Conservation (phyloP, 2,113 vertebrate species). For the Rousettus leschenaultii region DNA sequence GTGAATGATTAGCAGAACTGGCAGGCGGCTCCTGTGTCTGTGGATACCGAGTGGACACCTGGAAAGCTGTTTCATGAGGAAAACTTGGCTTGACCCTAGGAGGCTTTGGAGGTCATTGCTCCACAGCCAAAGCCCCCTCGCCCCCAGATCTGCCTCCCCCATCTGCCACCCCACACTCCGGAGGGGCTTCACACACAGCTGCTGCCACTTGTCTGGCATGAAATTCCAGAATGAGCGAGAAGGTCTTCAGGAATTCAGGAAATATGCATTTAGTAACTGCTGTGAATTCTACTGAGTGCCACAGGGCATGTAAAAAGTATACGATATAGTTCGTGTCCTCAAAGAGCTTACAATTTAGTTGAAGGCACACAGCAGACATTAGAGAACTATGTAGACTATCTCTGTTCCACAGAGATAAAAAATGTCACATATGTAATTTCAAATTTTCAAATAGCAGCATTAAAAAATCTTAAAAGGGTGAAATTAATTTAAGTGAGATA, state of each 20-base stretch:
- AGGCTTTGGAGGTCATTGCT: background rate
- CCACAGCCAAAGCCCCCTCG: background rate
- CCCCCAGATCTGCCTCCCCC: background rate
- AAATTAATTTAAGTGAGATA: background rate
- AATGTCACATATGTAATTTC: background rate
- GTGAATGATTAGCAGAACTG: constrained; percentile 61
- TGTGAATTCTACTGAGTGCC: background rate
- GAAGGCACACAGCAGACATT: background rate
- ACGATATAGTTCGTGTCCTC: background rate
- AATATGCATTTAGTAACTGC: background rate
- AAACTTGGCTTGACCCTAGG: background rate
- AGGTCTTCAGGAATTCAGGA: background rate
- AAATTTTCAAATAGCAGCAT: background rate
- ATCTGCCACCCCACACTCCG: background rate
- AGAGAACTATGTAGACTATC: background rate
- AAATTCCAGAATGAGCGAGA: background rate
- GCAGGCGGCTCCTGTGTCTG: background rate
- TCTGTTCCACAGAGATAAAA: background rate
- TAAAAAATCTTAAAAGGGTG: background rate
- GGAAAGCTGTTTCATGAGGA: background rate
- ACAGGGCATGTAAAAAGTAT: background rate
- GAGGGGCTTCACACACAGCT: background rate
- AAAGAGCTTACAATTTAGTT: background rate
- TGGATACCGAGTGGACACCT: background rate
- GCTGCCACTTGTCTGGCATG: background rate